Percentiles rank a stretch among this genome's conserved stretches.
These are phyloP conservation scores for Rhamnusium bicolor DNA, from an alignment of 2,888 invertebrate genomes.

Conservation along the genomic window DNA sequence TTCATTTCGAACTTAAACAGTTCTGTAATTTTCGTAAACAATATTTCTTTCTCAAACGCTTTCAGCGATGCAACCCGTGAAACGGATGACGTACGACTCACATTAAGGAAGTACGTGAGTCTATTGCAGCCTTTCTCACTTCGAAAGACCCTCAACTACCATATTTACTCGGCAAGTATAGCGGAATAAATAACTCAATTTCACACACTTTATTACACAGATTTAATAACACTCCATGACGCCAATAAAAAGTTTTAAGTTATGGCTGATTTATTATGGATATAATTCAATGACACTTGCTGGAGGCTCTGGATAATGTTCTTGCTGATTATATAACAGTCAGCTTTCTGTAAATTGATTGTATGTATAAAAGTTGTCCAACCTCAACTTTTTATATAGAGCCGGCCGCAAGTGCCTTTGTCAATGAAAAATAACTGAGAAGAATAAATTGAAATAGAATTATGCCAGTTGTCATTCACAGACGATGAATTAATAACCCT, in stretches of 20 bases:
- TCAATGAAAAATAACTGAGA: constrained; percentile 47
- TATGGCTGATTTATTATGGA: constrained; percentile 53
- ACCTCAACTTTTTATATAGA: constrained; percentile 34
- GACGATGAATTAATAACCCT: constrained; percentile 43
- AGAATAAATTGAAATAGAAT: constrained; percentile 40
- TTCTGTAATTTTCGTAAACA: constrained; percentile 47
- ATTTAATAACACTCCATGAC: constrained; percentile 53
- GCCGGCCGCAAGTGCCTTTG: constrained; percentile 40
- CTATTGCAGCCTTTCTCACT: constrained; percentile 43
- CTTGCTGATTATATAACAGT: constrained; percentile 21
- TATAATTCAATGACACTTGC: constrained; percentile 54
- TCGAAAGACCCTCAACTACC: constrained; percentile 19
- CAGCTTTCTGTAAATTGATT: constrained; percentile 35
- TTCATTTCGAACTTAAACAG: constrained; percentile 38
- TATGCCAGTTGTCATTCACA: constrained; percentile 42
- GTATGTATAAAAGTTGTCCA: constrained; percentile 36
- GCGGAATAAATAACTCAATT: constrained; percentile 54
- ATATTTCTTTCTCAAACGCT: constrained; percentile 45
- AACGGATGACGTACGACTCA: constrained; percentile 47
- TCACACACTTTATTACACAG: constrained; percentile 50
- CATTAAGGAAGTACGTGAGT: constrained; percentile 51
- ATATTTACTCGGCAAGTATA: constrained; percentile 30
- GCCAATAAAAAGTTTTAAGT: constrained; percentile 54
- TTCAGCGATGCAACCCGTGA: constrained; percentile 60
- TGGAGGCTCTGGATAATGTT: constrained; percentile 33